phyloP scores from a whole-genome alignment of 2,888 invertebrate species.

The Elysia crispata region DNA sequence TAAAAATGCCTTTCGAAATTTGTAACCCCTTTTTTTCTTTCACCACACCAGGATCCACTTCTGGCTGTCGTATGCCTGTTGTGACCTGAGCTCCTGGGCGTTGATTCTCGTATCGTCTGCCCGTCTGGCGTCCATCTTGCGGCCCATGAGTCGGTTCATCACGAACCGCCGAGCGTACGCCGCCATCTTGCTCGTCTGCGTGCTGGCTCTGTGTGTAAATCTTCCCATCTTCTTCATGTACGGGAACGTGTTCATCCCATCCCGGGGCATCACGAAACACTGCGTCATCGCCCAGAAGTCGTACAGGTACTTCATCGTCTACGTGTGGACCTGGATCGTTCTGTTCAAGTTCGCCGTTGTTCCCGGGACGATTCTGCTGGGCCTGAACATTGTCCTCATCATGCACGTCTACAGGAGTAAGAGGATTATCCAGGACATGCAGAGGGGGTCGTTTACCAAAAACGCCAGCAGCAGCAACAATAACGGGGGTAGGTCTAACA shows the following conservation, averaged over 20 bases:
- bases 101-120: slow-evolving; percentile 36
- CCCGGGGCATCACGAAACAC: neutral
- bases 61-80: slow-evolving; percentile 40
- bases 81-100: slow-evolving; percentile 43
- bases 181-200: slow-evolving; percentile 13
- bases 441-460: neutral
- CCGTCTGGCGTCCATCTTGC: slow-evolving; percentile 38
- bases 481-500: neutral
- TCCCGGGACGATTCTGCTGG: slow-evolving; percentile 30
- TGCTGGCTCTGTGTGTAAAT: slow-evolving; percentile 5
- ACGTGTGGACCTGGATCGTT: slow-evolving; percentile 42
- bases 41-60: slow-evolving; percentile 32
- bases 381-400: slow-evolving; percentile 33
- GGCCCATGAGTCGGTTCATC: slow-evolving; percentile 42
- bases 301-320: slow-evolving; percentile 23
- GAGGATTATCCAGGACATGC: neutral
- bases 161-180: slow-evolving; percentile 23
- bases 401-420: slow-evolving; percentile 24
- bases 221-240: slow-evolving; percentile 43
- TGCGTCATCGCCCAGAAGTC: neutral
- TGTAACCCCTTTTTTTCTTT: neutral
- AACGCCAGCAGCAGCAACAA: neutral
- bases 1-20: no score
- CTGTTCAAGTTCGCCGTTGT: slow-evolving; percentile 43
- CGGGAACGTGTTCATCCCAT: slow-evolving; percentile 16